Conservation (phyloP, 2,888 invertebrate genomes). For the Lobophora halterata region DNA sequence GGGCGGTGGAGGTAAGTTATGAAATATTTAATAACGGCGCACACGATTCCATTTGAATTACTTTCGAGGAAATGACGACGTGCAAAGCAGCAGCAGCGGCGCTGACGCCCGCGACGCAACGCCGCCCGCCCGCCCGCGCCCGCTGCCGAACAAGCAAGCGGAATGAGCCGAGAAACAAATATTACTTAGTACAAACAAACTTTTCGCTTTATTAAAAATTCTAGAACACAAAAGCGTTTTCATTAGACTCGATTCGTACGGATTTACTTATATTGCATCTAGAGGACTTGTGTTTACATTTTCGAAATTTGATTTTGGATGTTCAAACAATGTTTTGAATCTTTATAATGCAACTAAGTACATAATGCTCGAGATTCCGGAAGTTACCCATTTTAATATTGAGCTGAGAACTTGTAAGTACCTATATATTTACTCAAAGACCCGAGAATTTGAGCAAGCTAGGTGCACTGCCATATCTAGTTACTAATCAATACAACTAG, state of each 20-base stretch:
- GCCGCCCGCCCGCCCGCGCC: slow-evolving; percentile 20
- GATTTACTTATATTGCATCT: no score
- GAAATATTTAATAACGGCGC: slow-evolving; percentile 81
- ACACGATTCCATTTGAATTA: slow-evolving; percentile 81
- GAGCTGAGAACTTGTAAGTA: no score
- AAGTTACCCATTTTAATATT: no score
- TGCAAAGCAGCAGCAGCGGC: slow-evolving; percentile 58
- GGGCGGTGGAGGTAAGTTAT: slow-evolving; percentile 71
- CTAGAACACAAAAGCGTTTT: slow-evolving; percentile 33
- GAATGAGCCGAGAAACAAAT: slow-evolving; percentile 56
- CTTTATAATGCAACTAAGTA: no score
- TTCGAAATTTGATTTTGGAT: no score
- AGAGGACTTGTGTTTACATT: no score
- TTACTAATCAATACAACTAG: no score
- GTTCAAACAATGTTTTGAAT: no score
- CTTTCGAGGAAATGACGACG: slow-evolving; percentile 80
- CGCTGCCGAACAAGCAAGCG: slow-evolving; percentile 35
- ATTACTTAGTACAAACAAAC: slow-evolving; percentile 58
- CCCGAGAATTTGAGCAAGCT: no score
- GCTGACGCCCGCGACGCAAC: slow-evolving; percentile 38
- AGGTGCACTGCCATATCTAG: no score
- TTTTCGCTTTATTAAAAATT: slow-evolving; percentile 57
- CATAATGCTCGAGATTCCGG: no score
- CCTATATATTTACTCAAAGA: no score
- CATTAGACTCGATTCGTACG: slow-evolving; percentile 25